Evolutionary conservation across 2,888 invertebrate genomes (phyloP).

Genomic region (Caenorhabditis macrosperma): DNA sequence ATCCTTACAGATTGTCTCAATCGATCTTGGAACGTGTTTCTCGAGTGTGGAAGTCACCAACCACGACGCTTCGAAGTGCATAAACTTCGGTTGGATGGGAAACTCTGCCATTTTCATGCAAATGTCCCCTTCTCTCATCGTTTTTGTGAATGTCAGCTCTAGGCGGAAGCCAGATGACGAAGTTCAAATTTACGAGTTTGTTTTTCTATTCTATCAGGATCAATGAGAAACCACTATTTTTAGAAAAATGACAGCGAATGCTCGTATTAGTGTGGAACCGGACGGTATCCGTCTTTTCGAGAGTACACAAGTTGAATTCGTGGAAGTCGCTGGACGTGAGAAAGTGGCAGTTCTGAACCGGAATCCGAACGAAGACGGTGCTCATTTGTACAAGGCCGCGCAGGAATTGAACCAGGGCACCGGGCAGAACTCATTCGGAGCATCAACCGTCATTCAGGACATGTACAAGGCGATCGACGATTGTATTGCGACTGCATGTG

Average conservation of each 20-base stretch:
- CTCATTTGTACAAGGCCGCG: slow-evolving; percentile 65
- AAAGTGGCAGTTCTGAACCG: slow-evolving; percentile 42
- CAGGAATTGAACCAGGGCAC: slow-evolving; percentile 43
- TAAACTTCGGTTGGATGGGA: slow-evolving; percentile 57
- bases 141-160: slow-evolving; percentile 47
- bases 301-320: slow-evolving; percentile 48
- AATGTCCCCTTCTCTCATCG: slow-evolving; percentile 34
- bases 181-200: slow-evolving; percentile 41
- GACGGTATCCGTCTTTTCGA: slow-evolving; percentile 65
- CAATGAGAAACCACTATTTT: not conserved
- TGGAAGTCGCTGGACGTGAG: slow-evolving; percentile 53
- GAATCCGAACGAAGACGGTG: slow-evolving; percentile 59
- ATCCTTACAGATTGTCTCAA: slow-evolving; percentile 59
- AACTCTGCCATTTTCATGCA: slow-evolving; percentile 49
- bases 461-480: slow-evolving; percentile 62
- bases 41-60: slow-evolving; percentile 20
- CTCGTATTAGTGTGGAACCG: slow-evolving; percentile 58
- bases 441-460: slow-evolving; percentile 58
- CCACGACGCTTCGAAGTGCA: slow-evolving; percentile 41
- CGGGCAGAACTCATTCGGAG: slow-evolving; percentile 63
- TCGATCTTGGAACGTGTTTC: slow-evolving; percentile 53
- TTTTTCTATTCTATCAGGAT: not conserved
- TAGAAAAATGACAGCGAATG: slow-evolving; percentile 47
- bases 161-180: slow-evolving; percentile 30
- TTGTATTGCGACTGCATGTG: slow-evolving; percentile 60